Base-by-base conservation (phyloP, 2,113 vertebrate species). In the Mormyrus iriodes region DNA sequence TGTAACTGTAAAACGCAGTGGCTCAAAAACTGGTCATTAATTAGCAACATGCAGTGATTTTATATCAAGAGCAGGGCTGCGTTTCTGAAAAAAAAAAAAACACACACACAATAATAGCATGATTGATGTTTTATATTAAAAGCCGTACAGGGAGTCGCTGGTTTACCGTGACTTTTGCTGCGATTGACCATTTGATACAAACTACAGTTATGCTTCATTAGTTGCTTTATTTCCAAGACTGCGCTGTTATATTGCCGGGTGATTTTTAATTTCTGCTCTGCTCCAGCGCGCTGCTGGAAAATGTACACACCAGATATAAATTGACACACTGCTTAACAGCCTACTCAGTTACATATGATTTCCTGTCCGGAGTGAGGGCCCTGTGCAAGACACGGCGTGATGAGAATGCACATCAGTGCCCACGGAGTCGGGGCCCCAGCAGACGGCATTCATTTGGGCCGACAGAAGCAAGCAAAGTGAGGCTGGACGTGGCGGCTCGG, bases 181-280 rank as follows among this genome's bases (percentile, higher is more conserved):
- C 82, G 85, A 91, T 86, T 83, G 39, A 65, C 65, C 48, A 85
- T 48, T 88, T 89, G 79, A 85, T 79, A 88, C 86, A 79, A 91
- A 91, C 89, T 88, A 91, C 87, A 86, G 65, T 90, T 89, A 89
- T 91, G 90, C 89, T 90, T 90, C 88, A 85, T 89, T 89, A 90
- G 85, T 44, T 42, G 58, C 86, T 89, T 91, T 88, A 90, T 65
- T 90, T 91, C 79, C 87, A 89, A 61, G 85, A 55, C 69, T 61
- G 15, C 31, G 55, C 51, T 88, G 90, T 90, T 91, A 84, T 87
- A 90, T 53, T 89, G 87, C 89, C 83, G 88, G 49, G 91, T 88
- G 79, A 92, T 90, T 89, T 89, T 88, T 89, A 73, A 89, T 91
- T 35, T 86, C 90, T 90, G 90, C 89, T 55, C 27, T 83, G 73